Percentiles rank a stretch among this genome's conserved stretches.
phyloP scores from a whole-genome alignment of 2,113 vertebrate species.

The Kobus ellipsiprymnus region DNA sequence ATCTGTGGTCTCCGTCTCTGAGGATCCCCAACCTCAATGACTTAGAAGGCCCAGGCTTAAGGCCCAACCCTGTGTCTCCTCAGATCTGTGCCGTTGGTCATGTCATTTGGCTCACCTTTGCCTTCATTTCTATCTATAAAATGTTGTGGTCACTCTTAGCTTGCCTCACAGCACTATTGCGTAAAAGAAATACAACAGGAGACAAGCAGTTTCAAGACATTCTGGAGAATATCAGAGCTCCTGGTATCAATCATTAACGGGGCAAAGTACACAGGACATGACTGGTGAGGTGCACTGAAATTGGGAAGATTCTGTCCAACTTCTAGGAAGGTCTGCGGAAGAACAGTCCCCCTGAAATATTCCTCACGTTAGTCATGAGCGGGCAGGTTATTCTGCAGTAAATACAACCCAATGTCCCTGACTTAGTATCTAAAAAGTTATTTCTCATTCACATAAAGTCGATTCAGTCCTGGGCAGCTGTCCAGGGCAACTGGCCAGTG shows the following conservation, averaged over 20 bases:
- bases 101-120: neutral
- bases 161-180: neutral
- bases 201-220: neutral
- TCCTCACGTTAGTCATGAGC: neutral
- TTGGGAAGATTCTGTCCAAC: neutral
- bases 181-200: neutral
- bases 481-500: neutral
- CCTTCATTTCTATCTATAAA: neutral
- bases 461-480: neutral
- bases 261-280: too few relatives aligned
- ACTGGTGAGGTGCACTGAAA: neutral
- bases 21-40: fast-evolving
- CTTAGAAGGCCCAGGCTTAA: neutral
- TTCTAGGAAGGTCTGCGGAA: neutral
- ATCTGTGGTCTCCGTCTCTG: neutral
- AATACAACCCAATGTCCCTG: neutral
- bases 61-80: neutral
- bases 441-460: neutral
- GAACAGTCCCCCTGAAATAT: neutral
- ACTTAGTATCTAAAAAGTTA: too few relatives aligned
- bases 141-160: neutral
- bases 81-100: neutral
- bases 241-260: neutral
- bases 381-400: too few relatives aligned
- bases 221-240: neutral